phyloP scores from a whole-genome alignment of 2,113 vertebrate genomes.

The Equus quagga region DNA sequence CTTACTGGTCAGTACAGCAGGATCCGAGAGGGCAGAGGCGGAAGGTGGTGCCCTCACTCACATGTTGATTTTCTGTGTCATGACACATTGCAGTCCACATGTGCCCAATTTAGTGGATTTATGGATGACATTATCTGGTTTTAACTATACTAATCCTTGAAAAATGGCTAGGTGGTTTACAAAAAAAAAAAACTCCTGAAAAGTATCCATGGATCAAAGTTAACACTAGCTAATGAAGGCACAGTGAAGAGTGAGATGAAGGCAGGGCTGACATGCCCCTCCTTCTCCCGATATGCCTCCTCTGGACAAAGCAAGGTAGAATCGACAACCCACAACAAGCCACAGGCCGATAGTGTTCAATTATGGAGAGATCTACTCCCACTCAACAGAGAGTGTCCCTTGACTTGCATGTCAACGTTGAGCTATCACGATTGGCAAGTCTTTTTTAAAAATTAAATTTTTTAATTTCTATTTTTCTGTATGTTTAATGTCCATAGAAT shows the following conservation, averaged over 20 bases:
- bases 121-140: not conserved
- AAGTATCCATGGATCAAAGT: not conserved
- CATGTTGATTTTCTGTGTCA: not conserved
- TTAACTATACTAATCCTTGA: not conserved
- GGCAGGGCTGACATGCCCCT: not conserved
- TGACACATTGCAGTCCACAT: not conserved
- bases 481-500: not conserved
- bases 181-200: not conserved
- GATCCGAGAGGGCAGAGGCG: not conserved
- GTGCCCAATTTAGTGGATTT: slow-evolving; percentile 38
- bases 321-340: not conserved
- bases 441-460: not conserved
- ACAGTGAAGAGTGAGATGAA: not conserved
- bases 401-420: not conserved
- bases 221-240: not conserved
- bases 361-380: not conserved
- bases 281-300: not conserved
- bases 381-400: not conserved
- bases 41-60: not conserved
- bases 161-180: not conserved
- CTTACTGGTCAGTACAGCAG: not conserved
- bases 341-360: not conserved
- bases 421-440: not conserved
- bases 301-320: not conserved
- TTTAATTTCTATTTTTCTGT: not conserved